A percentile compares a stretch with the other conserved stretches of the same genome.
Conservation (phyloP, 2,888 invertebrate genomes). For the Operophtera brumata region DNA sequence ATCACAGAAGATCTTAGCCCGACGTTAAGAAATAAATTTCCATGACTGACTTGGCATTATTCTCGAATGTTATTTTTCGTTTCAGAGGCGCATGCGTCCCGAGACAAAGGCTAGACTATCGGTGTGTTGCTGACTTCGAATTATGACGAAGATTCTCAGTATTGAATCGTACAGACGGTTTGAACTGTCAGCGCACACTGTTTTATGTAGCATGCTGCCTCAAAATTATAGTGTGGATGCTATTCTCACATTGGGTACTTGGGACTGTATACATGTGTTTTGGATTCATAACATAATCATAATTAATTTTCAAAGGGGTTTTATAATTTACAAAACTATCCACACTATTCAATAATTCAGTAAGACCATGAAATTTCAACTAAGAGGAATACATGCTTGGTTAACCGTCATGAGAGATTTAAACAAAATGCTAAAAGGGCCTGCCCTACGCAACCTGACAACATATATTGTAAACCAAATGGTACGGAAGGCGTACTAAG, state of each 20-base stretch:
- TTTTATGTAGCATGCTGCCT: conserved; percentile 76
- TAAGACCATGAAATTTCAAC: conserved; percentile 39
- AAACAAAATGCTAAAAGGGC: conserved; percentile 56
- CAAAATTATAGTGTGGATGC: conserved; percentile 40
- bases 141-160: conserved; percentile 44
- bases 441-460: conserved; percentile 80
- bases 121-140: conserved; percentile 76
- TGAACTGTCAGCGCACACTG: conserved; percentile 76
- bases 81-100: conserved; percentile 81
- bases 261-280: neutral
- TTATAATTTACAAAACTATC: conserved; percentile 7
- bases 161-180: conserved; percentile 49
- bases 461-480: conserved; percentile 36
- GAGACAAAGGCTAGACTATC: conserved; percentile 74
- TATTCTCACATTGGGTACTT: conserved; percentile 15
- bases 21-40: conserved; percentile 68
- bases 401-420: conserved; percentile 79
- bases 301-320: neutral
- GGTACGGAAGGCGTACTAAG: conserved; percentile 26
- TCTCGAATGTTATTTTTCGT: conserved; percentile 75
- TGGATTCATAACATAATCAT: neutral
- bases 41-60: conserved; percentile 80
- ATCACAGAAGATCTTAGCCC: conserved; percentile 49
- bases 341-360: conserved; percentile 17
- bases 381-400: conserved; percentile 75